These are phyloP conservation scores for Drosophila imparisetae DNA, from an alignment of 2,888 invertebrate genomes.

Conservation along the genomic window DNA sequence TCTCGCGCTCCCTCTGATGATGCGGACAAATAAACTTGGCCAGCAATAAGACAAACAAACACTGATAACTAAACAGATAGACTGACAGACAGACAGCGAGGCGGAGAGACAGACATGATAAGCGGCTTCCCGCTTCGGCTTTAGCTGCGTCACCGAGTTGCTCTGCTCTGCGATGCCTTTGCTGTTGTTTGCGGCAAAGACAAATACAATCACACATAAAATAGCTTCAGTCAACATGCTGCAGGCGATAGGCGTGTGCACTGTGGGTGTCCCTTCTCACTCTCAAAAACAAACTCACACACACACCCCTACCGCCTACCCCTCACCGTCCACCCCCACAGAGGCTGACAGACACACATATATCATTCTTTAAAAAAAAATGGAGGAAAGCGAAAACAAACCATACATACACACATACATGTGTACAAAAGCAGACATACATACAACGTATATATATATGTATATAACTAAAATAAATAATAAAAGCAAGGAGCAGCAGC, in stretches of 20 bases:
- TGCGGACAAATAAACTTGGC: constrained; percentile 54
- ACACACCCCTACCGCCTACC: neutral
- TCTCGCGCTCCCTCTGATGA: constrained; percentile 14
- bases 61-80: constrained; percentile 17
- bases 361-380: constrained; percentile 19
- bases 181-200: constrained; percentile 59
- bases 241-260: constrained; percentile 17
- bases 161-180: neutral
- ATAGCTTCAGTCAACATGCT: constrained; percentile 50
- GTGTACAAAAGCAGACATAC: neutral
- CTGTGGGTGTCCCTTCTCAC: neutral
- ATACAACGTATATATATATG: neutral
- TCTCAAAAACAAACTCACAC: neutral
- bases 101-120: constrained; percentile 33
- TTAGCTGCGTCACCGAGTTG: constrained; percentile 5
- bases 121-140: constrained; percentile 33
- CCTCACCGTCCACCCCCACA: neutral
- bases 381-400: constrained; percentile 23
- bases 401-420: neutral
- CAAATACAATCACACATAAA: constrained; percentile 64
- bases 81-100: constrained; percentile 3
- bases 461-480: constrained; percentile 44
- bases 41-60: constrained; percentile 46
- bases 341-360: neutral
- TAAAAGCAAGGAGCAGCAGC: constrained; percentile 35